phyloP scores from a whole-genome alignment of 2,888 invertebrate genomes.

The Hartigia nigra region DNA sequence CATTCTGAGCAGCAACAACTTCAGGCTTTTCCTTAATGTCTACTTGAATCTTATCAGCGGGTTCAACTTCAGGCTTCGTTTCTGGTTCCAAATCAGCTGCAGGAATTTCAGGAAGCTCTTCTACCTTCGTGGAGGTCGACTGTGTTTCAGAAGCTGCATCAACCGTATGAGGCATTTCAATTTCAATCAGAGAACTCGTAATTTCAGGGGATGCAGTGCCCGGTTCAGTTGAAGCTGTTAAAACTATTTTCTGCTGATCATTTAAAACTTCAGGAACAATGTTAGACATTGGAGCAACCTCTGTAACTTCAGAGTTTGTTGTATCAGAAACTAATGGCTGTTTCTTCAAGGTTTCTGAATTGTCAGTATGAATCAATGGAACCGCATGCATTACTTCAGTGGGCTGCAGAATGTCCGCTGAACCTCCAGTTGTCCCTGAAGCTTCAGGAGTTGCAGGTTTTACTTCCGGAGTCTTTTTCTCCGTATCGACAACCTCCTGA shows the following conservation, averaged over 20 bases:
- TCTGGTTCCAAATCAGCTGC: slow-evolving; percentile 19
- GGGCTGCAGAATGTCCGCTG: not conserved
- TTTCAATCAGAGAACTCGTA: slow-evolving; percentile 6
- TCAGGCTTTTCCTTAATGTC: slow-evolving; percentile 1
- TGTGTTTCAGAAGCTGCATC: slow-evolving; percentile 38
- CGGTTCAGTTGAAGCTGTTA: not conserved
- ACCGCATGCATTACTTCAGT: not conserved
- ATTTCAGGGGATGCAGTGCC: slow-evolving; percentile 5
- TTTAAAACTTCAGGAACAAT: not conserved
- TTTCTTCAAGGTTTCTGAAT: not conserved
- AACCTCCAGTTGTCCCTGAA: not conserved
- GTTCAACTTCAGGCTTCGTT: slow-evolving; percentile 8
- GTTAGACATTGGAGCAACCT: not conserved
- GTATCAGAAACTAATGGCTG: not conserved
- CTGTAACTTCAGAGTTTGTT: not conserved
- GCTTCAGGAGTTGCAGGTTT: not conserved
- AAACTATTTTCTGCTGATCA: not conserved
- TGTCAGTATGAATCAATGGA: not conserved
- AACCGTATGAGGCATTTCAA: slow-evolving; percentile 21
- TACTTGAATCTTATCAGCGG: not conserved
- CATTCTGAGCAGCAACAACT: not conserved
- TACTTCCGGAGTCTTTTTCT: not conserved
- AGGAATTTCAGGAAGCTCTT: slow-evolving; percentile 36
- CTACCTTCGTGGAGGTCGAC: slow-evolving; percentile 42
- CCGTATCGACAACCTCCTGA: not conserved